Evolutionary conservation across 2,113 vertebrate species (phyloP).

Genomic region (Rafetus swinhoei): DNA sequence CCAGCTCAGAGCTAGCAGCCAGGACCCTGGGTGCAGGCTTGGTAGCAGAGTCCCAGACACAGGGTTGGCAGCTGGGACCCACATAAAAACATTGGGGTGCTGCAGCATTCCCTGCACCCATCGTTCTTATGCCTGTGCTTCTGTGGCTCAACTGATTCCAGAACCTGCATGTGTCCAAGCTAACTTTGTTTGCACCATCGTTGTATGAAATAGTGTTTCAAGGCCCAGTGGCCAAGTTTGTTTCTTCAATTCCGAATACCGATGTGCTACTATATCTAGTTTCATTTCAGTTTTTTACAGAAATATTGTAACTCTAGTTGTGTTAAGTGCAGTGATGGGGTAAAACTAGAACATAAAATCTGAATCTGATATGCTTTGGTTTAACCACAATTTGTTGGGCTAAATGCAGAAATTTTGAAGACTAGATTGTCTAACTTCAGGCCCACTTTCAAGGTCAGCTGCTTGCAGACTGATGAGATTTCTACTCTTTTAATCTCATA

Average conservation of each 20-base stretch:
- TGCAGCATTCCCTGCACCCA: no score
- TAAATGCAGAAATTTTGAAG: not conserved
- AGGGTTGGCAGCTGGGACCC: no score
- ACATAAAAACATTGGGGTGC: no score
- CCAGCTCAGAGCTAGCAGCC: no score
- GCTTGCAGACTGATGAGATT: not conserved
- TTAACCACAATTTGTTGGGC: not conserved
- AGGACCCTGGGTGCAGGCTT: no score
- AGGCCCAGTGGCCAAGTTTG: not conserved
- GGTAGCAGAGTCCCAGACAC: no score
- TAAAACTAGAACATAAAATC: not conserved
- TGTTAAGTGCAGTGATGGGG: slow-evolving; percentile 6
- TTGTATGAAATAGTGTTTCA: slow-evolving; percentile 1
- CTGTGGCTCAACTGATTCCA: not conserved
- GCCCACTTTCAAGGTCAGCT: not conserved
- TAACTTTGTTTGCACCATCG: slow-evolving; percentile 20
- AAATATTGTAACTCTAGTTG: slow-evolving; percentile 19
- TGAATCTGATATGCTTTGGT: not conserved
- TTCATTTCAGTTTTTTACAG: slow-evolving; percentile 17
- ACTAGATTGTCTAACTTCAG: no score
- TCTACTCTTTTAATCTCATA: not conserved
- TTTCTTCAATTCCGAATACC: not conserved
- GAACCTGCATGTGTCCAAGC: slow-evolving; percentile 1
- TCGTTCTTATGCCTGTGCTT: no score
- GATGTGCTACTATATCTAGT: slow-evolving; percentile 15